Base-by-base conservation (phyloP, 2,113 vertebrate genomes). In the Labrus mixtus region DNA sequence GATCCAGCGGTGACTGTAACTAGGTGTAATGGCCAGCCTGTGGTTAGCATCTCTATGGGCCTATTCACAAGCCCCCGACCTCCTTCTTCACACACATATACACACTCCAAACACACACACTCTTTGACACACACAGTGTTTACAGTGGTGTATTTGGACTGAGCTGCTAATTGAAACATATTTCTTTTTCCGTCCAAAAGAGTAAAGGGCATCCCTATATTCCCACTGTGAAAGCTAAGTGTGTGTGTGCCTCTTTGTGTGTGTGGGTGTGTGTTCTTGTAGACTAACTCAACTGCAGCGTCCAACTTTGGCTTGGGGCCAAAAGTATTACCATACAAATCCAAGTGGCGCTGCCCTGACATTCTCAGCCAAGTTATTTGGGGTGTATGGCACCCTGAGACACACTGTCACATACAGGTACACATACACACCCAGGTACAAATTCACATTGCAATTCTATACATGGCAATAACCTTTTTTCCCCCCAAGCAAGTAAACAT, bases 1-100 rank as follows among this genome's bases (percentile, higher is more conserved):
- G 93, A 95, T 95, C 95, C 95, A 92, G 94, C 90, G 94, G 95
- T 95, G 95, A 96, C 94, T 95, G 94, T 94, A 95, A 94, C 95
- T 95, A 94, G 91, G 95, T 95, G 95, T 94, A 94, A 95, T 95
- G 94, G 93, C 92, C 94, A 88, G 89, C 90, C 93, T 96, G 95
- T 29, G 95, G 95, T 95, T 95, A 89, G 84, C 36, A 70, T 81
- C 86, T 95, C 92, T 95, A 96, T 95, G 94, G 95, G 91, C 84
- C 92, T 89, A 91, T 96, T 96, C 93, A 96, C 87, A 65, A 89
- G 80, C 53, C 59, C 82, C 78, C 39, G 36, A 20, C 23, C 58
- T 55, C 60, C 82, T 54, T 36, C 67, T 80, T 89, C 56, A 45
- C 63, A 73, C 69, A 63, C 61, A 82, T 90, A 91, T 45, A 69